Percentiles rank a stretch among this genome's conserved stretches.
Evolutionary conservation across 2,797 vertebrate genomes (phyloP).

Genomic region (Danio choprae): DNA sequence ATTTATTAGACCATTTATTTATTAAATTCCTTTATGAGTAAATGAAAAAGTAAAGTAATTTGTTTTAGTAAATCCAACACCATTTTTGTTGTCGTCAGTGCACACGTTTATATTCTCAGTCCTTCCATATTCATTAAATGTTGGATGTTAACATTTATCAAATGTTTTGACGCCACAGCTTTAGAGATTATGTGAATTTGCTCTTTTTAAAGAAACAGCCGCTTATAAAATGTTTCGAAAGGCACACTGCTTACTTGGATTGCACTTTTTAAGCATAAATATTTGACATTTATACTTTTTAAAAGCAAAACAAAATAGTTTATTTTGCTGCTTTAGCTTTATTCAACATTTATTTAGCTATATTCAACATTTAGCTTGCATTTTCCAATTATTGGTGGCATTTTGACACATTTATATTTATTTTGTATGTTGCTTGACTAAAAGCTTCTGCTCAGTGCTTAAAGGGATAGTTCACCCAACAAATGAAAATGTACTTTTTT

Average conservation of each 20-base stretch:
- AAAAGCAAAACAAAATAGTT: too few species aligned
- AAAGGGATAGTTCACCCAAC: neutral
- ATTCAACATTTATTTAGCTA: too few species aligned
- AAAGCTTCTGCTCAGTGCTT: neutral
- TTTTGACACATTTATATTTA: neutral
- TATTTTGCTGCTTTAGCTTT: too few species aligned
- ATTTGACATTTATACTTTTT: too few species aligned
- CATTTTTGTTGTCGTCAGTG: too few species aligned
- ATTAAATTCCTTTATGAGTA: too few species aligned
- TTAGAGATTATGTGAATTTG: neutral
- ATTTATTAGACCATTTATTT: too few species aligned
- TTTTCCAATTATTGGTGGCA: neutral
- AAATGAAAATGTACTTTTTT: too few species aligned
- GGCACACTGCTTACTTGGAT: neutral
- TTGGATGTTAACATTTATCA: neutral
- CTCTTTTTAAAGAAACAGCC: neutral
- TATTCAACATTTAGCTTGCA: too few species aligned
- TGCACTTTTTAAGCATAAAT: neutral
- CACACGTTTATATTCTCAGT: too few species aligned
- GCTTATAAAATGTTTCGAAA: neutral
- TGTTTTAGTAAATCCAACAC: too few species aligned
- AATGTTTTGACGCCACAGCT: neutral
- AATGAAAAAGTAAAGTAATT: too few species aligned
- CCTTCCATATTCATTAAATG: neutral
- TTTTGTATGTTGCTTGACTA: neutral